Evolutionary conservation across 1,140 invertebrate species (phyloP), one percentile per base, ranked within the genome.

Genomic region (Zaprionus gabonicus): DNA sequence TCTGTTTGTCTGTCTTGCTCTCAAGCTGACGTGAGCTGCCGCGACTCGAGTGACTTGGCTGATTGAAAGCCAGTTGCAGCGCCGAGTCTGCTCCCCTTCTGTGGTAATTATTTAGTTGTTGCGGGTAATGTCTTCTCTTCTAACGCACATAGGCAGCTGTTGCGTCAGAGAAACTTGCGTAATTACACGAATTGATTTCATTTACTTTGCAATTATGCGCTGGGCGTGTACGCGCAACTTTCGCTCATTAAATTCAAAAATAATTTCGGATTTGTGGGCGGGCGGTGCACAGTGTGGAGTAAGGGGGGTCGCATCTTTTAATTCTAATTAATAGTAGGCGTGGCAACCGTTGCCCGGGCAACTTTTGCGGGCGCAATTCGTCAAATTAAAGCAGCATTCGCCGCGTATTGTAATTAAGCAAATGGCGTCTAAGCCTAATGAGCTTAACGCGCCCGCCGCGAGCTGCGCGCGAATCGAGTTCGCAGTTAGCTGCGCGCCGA

Each of bases 131-230:
- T 64, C 49, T 25, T 25, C 49, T 74, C 58, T 28, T 12, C 56
- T 58, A 25, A 66, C 62, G 51, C 23, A 36, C 17, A 56, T 81
- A 80, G 81, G 67, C 70, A 59, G 55, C 58, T 60, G 46, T 41
- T 62, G n/a, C 44, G 4, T 9, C 6, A 23, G 12, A 31, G 28
- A 57, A 80, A 80, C 71, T 87, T 88, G 67, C 69, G 70, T 88
- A 87, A 87, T 87, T 87, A 87, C 65, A 60, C 10, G 62, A 70
- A 80, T 76, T 62, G 66, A 75, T 69, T 87, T 65, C 84, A 88
- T 88, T 87, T 85, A 87, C 88, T 87, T 88, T 81, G 76, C 78
- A 88, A 88, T 87, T 88, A 84, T 67, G 78, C 66, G 66, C 60
- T 38, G 74, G 62, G 62, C 59, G 44, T 57, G 49, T 41, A 15